Evolutionary conservation across 2,888 invertebrate species (phyloP).

Genomic region (Hemithea aestivaria): DNA sequence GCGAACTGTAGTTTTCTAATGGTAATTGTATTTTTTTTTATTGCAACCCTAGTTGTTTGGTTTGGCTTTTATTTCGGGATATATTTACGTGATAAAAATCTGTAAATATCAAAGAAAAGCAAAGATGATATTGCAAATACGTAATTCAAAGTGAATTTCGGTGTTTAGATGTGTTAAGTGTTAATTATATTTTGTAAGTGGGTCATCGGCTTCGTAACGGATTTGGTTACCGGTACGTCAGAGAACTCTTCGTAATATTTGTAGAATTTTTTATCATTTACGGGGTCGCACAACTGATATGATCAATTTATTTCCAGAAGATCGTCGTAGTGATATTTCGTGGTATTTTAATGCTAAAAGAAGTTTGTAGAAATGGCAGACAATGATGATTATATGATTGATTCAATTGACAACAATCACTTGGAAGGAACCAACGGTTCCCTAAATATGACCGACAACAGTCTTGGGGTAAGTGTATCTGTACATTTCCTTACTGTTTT

Average conservation of each 20-base stretch:
- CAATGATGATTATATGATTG: conserved; percentile 75
- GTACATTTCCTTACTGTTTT: neutral
- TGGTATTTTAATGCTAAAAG: conserved; percentile 47
- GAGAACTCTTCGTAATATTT: conserved; percentile 36
- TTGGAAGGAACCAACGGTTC: conserved; percentile 82
- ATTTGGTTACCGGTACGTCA: conserved; percentile 77
- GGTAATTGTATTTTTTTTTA: conserved; percentile 1
- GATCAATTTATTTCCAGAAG: conserved; percentile 42
- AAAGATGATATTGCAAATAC: conserved; percentile 41
- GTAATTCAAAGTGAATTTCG: conserved; percentile 33
- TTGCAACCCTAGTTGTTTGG: conserved; percentile 37
- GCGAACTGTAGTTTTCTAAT: too few species aligned
- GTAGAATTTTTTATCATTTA: conserved; percentile 28
- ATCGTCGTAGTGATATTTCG: conserved; percentile 38
- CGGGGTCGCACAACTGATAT: conserved; percentile 21
- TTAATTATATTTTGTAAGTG: conserved; percentile 58
- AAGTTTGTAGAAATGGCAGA: conserved; percentile 66
- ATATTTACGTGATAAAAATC: conserved; percentile 49
- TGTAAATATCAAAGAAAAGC: conserved; percentile 51
- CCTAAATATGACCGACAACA: conserved; percentile 73
- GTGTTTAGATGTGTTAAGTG: conserved; percentile 33
- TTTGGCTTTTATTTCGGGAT: conserved; percentile 31
- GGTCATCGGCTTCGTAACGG: conserved; percentile 49
- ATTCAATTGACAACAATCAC: conserved; percentile 73
- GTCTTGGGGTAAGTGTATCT: conserved; percentile 68